Evolutionary conservation across 2,888 invertebrate genomes (phyloP).

Genomic region (Falcaria lacertinaria): DNA sequence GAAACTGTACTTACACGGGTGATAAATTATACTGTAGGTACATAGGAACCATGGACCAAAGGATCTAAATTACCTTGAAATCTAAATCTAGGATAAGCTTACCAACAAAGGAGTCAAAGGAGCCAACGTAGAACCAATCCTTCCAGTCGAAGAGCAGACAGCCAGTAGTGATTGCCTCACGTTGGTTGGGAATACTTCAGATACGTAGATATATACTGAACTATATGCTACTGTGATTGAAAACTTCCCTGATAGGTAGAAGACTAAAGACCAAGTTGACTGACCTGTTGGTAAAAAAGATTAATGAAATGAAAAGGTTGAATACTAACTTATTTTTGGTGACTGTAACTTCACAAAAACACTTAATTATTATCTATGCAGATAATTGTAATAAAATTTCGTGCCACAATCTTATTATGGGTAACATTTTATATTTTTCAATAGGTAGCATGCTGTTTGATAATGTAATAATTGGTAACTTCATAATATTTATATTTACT

Average conservation of each 20-base stretch:
- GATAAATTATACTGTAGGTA: too few species aligned
- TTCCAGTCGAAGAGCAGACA: constrained; percentile 82
- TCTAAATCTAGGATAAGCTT: constrained; percentile 28
- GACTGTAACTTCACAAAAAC: too few species aligned
- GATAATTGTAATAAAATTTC: too few species aligned
- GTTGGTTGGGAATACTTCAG: constrained; percentile 84
- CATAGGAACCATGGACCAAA: too few species aligned
- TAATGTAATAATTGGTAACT: background rate
- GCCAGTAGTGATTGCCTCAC: constrained; percentile 82
- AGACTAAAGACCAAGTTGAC: constrained; percentile 64
- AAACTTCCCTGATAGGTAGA: constrained; percentile 83
- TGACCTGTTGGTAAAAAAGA: constrained; percentile 35
- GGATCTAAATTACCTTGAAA: background rate
- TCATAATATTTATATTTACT: background rate
- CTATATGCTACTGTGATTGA: constrained; percentile 83
- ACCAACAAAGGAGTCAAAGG: constrained; percentile 84
- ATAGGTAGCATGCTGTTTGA: too few species aligned
- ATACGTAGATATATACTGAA: constrained; percentile 82
- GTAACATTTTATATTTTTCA: too few species aligned
- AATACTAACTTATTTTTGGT: too few species aligned
- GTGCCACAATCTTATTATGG: too few species aligned
- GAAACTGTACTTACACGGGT: too few species aligned
- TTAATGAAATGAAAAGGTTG: constrained; percentile 5
- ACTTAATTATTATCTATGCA: too few species aligned
- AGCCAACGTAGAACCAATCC: constrained; percentile 83